Percentiles rank a stretch among this genome's conserved stretches.
Conservation (phyloP, 2,888 invertebrate species). For the Trichogramma evanescens region DNA sequence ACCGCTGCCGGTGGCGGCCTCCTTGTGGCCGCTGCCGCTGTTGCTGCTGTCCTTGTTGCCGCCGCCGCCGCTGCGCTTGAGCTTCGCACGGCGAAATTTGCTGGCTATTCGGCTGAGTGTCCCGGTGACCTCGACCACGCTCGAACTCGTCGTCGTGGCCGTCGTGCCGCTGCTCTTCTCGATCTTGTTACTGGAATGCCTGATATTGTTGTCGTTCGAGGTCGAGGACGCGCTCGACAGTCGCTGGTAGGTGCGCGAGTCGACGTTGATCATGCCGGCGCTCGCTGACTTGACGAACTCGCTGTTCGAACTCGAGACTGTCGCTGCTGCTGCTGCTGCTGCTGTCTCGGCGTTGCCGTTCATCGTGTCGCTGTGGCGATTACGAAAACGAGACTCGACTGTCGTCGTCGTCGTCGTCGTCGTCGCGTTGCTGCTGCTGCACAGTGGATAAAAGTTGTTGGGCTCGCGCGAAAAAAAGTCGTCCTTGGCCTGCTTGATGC, state of each 20-base stretch:
- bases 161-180: neutral
- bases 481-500: slow-evolving; percentile 64
- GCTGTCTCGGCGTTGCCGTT: slow-evolving; percentile 1
- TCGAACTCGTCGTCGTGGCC: neutral
- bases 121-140: slow-evolving; percentile 10
- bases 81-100: slow-evolving; percentile 55
- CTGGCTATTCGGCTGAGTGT: slow-evolving; percentile 49
- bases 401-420: neutral
- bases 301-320: slow-evolving; percentile 13
- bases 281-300: slow-evolving; percentile 66
- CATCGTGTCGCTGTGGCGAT: slow-evolving; percentile 3
- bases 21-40: slow-evolving; percentile 37
- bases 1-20: neutral
- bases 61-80: slow-evolving; percentile 46
- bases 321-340: neutral
- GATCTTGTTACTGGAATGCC: slow-evolving; percentile 13
- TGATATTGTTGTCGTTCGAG: slow-evolving; percentile 34
- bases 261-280: slow-evolving; percentile 70
- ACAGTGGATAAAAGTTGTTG: slow-evolving; percentile 7
- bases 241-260: slow-evolving; percentile 56
- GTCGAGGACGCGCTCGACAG: slow-evolving; percentile 54
- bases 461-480: slow-evolving; percentile 56
- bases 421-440: slow-evolving; percentile 23
- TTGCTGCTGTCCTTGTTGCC: slow-evolving; percentile 37
- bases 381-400: neutral